These are phyloP conservation scores for Entomobrya multifasciata DNA, from an alignment of 2,888 invertebrate genomes.

Conservation along the genomic window DNA sequence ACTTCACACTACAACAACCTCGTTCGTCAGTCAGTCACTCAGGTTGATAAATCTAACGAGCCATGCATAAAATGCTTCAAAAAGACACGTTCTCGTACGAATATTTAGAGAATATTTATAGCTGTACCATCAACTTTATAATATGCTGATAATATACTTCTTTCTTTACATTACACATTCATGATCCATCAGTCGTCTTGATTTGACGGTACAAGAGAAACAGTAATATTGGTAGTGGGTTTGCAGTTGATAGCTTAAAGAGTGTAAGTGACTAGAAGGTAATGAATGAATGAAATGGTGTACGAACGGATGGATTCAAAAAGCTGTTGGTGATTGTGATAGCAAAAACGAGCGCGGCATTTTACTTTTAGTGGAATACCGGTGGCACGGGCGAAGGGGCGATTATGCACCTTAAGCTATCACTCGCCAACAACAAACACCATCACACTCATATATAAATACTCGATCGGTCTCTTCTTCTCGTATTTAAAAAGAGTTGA, in stretches of 20 bases:
- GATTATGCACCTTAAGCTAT: slow-evolving; percentile 64
- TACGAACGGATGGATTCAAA: slow-evolving; percentile 28
- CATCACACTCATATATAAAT: slow-evolving; percentile 10
- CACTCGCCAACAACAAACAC: slow-evolving; percentile 19
- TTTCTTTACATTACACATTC: background rate
- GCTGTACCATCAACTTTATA: background rate
- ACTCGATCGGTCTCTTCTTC: background rate
- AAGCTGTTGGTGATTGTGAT: slow-evolving; percentile 54
- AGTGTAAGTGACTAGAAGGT: slow-evolving; percentile 70
- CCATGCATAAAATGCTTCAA: slow-evolving; percentile 58
- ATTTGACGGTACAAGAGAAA: slow-evolving; percentile 28
- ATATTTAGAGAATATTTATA: background rate
- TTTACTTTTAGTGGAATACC: slow-evolving; percentile 47
- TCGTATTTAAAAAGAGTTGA: slow-evolving; percentile 40
- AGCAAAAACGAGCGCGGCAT: slow-evolving; percentile 29
- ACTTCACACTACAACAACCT: background rate
- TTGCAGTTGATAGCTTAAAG: background rate
- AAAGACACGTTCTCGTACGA: slow-evolving; percentile 9
- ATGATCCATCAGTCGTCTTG: slow-evolving; percentile 5
- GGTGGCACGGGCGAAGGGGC: slow-evolving; percentile 65
- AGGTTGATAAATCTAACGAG: slow-evolving; percentile 69
- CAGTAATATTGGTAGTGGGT: background rate
- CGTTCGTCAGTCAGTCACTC: slow-evolving; percentile 9
- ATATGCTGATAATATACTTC: background rate
- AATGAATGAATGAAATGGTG: slow-evolving; percentile 54